These are phyloP conservation scores for Volucella zonaria DNA, from an alignment of 2,888 invertebrate species.

Conservation along the genomic window DNA sequence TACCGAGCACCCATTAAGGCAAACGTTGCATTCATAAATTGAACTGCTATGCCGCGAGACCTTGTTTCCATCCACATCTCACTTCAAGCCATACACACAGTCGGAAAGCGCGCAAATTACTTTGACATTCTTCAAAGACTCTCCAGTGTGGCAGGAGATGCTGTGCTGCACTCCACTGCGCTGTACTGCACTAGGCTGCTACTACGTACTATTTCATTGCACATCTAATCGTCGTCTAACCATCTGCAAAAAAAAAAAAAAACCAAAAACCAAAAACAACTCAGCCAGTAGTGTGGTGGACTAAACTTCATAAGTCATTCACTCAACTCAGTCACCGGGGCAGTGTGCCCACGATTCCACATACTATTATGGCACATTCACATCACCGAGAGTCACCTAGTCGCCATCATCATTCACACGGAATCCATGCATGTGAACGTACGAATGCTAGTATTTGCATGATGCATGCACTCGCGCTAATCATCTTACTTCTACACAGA, in stretches of 20 bases:
- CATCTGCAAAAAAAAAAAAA: constrained; percentile 9
- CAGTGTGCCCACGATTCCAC: constrained; percentile 47
- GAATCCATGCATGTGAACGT: background rate
- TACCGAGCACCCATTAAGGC: background rate
- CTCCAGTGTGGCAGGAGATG: constrained; percentile 22
- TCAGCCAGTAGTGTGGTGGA: constrained; percentile 44
- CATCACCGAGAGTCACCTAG: constrained; percentile 47
- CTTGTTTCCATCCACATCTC: constrained; percentile 28
- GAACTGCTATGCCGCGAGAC: constrained; percentile 17
- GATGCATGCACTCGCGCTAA: background rate
- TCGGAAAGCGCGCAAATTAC: constrained; percentile 39
- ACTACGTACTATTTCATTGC: constrained; percentile 6
- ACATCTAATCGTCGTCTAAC: constrained; percentile 18
- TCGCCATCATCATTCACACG: constrained; percentile 22
- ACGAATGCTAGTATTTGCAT: constrained; percentile 7
- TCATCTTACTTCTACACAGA: no score
- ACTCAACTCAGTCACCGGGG: constrained; percentile 60
- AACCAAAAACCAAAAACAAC: background rate
- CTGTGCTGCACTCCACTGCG: no score
- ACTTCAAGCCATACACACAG: background rate
- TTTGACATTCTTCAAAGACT: constrained; percentile 47
- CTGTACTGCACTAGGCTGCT: constrained; percentile 6
- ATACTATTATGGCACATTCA: constrained; percentile 19
- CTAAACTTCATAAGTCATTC: constrained; percentile 37
- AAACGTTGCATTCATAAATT: constrained; percentile 26